Evolutionary conservation across 30 jellyfish, hydroid and myxozoan species (phyloP).

Genomic region (Nemopilema nomurai): DNA sequence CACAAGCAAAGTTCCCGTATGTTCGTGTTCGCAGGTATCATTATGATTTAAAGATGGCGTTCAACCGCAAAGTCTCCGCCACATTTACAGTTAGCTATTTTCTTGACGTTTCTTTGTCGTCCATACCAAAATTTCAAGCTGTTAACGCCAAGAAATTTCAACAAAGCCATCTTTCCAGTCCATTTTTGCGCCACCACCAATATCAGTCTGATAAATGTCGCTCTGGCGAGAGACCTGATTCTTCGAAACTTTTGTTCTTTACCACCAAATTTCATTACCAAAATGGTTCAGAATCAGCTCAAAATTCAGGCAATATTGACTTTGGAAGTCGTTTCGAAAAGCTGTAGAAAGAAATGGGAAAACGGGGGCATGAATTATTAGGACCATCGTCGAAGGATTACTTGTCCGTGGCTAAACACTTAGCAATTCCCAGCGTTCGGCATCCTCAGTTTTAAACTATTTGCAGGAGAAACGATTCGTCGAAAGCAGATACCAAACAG

Average conservation of each 20-base stretch:
- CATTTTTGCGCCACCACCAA: neutral
- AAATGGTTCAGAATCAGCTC: neutral
- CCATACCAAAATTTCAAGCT: neutral
- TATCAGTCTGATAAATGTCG: neutral
- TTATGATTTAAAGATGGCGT: conserved; percentile 18
- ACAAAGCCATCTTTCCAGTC: neutral
- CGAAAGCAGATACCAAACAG: neutral
- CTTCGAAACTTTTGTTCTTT: neutral
- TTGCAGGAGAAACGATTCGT: neutral
- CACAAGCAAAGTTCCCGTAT: conserved; percentile 35
- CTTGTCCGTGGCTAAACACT: neutral
- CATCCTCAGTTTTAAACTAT: neutral
- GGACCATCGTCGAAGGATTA: neutral
- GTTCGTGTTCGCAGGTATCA: conserved; percentile 35
- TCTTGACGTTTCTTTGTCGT: neutral
- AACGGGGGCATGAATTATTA: neutral
- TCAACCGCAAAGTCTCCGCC: neutral
- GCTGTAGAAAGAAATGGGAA: neutral
- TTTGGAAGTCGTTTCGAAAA: neutral
- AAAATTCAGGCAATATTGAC: neutral
- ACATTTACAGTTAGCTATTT: neutral
- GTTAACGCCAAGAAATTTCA: neutral
- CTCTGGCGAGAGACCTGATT: neutral
- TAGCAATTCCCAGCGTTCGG: neutral
- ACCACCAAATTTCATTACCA: neutral